phyloP scores from a whole-genome alignment of 2,113 vertebrate species.

The Phodopus roborovskii region DNA sequence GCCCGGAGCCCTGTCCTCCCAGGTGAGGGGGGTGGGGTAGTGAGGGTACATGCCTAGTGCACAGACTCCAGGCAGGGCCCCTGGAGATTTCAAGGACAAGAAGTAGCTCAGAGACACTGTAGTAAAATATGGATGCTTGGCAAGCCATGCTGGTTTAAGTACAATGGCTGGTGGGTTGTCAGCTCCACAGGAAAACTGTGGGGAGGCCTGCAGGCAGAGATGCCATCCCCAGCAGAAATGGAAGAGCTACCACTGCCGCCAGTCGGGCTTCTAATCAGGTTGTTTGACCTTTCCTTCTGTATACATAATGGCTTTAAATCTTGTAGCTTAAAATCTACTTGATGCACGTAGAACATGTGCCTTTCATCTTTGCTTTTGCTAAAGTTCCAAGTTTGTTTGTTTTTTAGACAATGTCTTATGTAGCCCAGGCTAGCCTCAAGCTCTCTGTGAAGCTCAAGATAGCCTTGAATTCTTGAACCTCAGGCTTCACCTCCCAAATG shows the following conservation, averaged over 20 bases:
- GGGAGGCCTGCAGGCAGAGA: background rate
- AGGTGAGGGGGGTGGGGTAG: constrained; percentile 78
- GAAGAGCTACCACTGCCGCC: background rate
- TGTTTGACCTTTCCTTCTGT: fast-evolving
- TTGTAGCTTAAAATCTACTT: fast-evolving
- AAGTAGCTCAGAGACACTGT: background rate
- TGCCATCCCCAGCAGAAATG: background rate
- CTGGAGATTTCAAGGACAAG: fast-evolving
- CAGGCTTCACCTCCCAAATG: background rate
- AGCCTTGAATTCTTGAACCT: background rate
- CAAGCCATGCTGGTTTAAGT: fast-evolving
- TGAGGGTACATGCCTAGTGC: too few relatives aligned
- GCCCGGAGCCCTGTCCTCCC: constrained; percentile 87
- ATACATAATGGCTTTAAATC: fast-evolving
- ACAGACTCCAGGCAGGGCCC: background rate
- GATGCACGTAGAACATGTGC: fast-evolving
- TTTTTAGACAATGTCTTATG: background rate
- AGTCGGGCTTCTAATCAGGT: background rate
- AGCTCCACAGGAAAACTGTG: background rate
- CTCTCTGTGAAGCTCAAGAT: background rate
- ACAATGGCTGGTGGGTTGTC: fast-evolving
- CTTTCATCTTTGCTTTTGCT: background rate
- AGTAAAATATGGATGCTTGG: background rate
- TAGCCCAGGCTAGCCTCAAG: background rate
- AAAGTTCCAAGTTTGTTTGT: background rate